Evolutionary conservation across 2,888 invertebrate genomes (phyloP), one percentile per base, ranked within the genome.

Genomic region (Drosophila emarginata): DNA sequence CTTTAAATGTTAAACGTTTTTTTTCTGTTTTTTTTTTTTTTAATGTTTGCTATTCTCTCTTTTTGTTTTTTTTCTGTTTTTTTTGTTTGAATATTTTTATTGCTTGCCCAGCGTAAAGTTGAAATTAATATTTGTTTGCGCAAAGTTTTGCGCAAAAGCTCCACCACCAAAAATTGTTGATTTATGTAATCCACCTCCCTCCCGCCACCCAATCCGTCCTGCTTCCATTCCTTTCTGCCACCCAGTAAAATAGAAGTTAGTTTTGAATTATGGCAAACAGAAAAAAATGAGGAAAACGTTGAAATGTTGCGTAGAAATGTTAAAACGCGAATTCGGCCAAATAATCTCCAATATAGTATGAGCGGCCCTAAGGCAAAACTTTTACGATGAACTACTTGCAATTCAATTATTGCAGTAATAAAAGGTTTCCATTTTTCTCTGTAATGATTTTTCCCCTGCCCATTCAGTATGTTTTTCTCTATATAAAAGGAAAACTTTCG

Each of bases 71-170:
- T 40, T 58, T 53, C 32, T 54, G 26, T 56, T 54, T 32, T 56
- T 71, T 61, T 61, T 45, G 51, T 70, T 50, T 64, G 36, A 21
- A 26, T 67, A 26, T 65, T 77, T 75, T 80, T 69, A 59, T 71
- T 66, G 72, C 71, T 67, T 60, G 61, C 64, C 67, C 61, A 64
- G 74, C 74, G 65, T 69, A 86, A 74, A 83, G 82, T 83, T 83
- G 61, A 83, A 86, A 83, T 83, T 83, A 87, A 83, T 83, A 83
- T 83, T 86, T 83, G 82, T 86, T 83, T 84, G 87, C 80, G 72
- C 71, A 80, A 80, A 86, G 83, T 77, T 72, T 72, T 58, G 36
- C 45, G 21, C 45, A 45, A 56, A 53, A 59, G 23, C 65, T 67
- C 58, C 62, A 62, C 36, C 32, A 64, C 67, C 61, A 71, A 73